Conservation (phyloP, 2,888 invertebrate genomes). For the Troides helena region DNA sequence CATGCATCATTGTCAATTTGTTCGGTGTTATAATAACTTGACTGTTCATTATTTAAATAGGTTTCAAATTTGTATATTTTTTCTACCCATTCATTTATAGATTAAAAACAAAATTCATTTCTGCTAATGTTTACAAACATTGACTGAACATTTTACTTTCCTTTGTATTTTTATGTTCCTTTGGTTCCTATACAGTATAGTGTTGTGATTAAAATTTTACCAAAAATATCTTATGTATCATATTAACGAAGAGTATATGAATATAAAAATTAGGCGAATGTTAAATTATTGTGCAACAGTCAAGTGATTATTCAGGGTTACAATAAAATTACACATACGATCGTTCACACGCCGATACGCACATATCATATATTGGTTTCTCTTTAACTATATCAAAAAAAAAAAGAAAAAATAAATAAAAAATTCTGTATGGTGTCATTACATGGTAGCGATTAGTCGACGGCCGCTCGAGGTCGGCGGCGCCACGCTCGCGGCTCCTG, state of each 20-base stretch:
- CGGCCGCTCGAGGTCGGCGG: constrained; percentile 54
- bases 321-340: constrained; percentile 71
- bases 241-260: no score
- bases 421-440: constrained; percentile 72
- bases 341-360: constrained; percentile 77
- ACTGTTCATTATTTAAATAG: constrained; percentile 5
- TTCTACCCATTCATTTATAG: not conserved
- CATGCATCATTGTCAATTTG: constrained; percentile 23
- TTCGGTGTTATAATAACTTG: constrained; percentile 14
- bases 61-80: not conserved
- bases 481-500: constrained; percentile 56
- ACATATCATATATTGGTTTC: constrained; percentile 75
- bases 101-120: not conserved
- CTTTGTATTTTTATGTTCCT: no score
- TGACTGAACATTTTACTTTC: no score
- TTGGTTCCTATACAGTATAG: no score
- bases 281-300: constrained; percentile 40
- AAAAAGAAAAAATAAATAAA: constrained; percentile 62
- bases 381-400: constrained; percentile 72
- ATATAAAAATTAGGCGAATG: no score
- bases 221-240: no score
- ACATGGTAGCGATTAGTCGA: constrained; percentile 67
- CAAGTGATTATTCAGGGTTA: constrained; percentile 50
- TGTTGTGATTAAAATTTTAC: no score
- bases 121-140: no score